A percentile compares a stretch with the other conserved stretches of the same genome.
Evolutionary conservation across 1,140 invertebrate genomes (phyloP).

Genomic region (Homalodisca vitripennis): DNA sequence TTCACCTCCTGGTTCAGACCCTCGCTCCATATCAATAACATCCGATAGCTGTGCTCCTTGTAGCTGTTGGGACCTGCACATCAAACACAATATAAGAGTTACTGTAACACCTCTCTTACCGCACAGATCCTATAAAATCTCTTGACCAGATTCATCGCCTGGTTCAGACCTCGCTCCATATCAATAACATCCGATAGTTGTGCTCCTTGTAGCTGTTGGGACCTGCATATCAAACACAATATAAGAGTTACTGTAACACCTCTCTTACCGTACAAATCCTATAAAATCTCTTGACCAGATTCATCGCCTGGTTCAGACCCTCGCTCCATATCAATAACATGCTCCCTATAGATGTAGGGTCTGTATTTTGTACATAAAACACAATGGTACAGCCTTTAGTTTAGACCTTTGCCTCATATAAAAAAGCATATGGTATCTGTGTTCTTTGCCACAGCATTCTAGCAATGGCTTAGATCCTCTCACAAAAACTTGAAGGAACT

Average conservation of each 20-base stretch:
- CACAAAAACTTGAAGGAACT: no score
- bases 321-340: conserved; percentile 73
- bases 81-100: no score
- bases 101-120: no score
- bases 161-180: conserved; percentile 65
- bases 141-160: conserved; percentile 60
- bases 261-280: conserved; percentile 65
- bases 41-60: conserved; percentile 70
- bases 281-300: conserved; percentile 62
- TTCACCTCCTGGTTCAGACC: conserved; percentile 61
- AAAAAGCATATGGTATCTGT: no score
- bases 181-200: conserved; percentile 66
- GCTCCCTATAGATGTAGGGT: conserved; percentile 71
- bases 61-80: conserved; percentile 65
- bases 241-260: no score
- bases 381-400: no score
- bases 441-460: no score
- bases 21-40: conserved; percentile 70
- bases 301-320: conserved; percentile 59
- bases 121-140: conserved; percentile 65
- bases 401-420: no score
- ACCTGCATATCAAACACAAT: conserved; percentile 51
- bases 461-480: no score
- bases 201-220: conserved; percentile 73
- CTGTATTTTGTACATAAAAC: conserved; percentile 53